A percentile compares a stretch with the other conserved stretches of the same genome.
Evolutionary conservation across 2,888 invertebrate genomes (phyloP).

Genomic region (Troilus luridus): DNA sequence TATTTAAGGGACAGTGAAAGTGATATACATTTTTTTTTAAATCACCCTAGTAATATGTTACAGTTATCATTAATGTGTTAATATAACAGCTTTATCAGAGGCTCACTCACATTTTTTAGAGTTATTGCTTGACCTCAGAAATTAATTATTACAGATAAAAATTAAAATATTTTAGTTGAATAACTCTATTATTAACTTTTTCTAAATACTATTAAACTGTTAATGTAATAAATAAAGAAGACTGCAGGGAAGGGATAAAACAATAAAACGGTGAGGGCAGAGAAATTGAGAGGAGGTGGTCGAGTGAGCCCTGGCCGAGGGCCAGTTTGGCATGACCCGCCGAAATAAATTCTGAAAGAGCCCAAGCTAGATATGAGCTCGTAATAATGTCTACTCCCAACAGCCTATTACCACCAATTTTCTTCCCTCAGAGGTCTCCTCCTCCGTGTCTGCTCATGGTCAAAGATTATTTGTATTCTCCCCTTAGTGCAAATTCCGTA

Average conservation of each 20-base stretch:
- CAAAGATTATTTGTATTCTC: too few relatives aligned
- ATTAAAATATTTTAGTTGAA: neutral
- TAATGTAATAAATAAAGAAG: neutral
- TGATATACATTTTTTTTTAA: too few relatives aligned
- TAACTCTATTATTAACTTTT: neutral
- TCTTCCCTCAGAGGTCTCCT: neutral
- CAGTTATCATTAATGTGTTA: too few relatives aligned
- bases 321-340: constrained; percentile 35
- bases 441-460: neutral
- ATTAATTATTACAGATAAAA: neutral
- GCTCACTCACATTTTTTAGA: too few relatives aligned
- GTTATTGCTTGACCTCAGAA: too few relatives aligned
- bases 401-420: constrained; percentile 28
- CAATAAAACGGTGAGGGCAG: neutral
- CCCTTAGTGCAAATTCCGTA: too few relatives aligned
- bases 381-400: constrained; percentile 9
- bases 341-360: neutral
- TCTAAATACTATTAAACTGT: neutral
- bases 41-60: too few relatives aligned
- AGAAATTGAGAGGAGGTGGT: neutral
- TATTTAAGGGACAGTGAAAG: too few relatives aligned
- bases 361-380: neutral
- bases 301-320: neutral
- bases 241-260: neutral
- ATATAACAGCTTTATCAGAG: too few relatives aligned